Conservation (phyloP, 2,888 invertebrate genomes). For the Gastracanthus pulcherrimus region DNA sequence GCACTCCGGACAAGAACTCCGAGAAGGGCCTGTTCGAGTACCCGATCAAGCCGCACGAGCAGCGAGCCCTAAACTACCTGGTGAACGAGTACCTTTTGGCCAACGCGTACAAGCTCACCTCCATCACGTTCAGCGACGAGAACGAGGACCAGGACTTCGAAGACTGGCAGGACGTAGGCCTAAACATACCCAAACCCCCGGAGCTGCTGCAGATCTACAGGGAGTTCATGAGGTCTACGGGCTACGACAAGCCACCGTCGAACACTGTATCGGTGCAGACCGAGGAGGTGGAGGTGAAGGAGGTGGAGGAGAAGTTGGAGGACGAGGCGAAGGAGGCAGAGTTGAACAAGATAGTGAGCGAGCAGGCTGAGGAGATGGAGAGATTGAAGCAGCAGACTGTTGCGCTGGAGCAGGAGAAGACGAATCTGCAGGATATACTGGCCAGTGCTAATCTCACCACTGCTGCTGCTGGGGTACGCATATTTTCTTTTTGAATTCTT, state of each 20-base stretch:
- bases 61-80: slow-evolving; percentile 90
- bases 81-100: slow-evolving; percentile 91
- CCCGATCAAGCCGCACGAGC: slow-evolving; percentile 88
- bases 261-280: slow-evolving; percentile 75
- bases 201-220: slow-evolving; percentile 85
- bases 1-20: slow-evolving; percentile 77
- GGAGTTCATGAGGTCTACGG: slow-evolving; percentile 78
- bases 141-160: slow-evolving; percentile 95
- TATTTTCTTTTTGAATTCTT: neutral
- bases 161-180: slow-evolving; percentile 94
- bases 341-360: slow-evolving; percentile 64
- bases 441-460: slow-evolving; percentile 60
- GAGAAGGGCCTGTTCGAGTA: slow-evolving; percentile 75
- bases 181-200: slow-evolving; percentile 90
- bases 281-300: slow-evolving; percentile 59
- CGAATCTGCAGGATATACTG: slow-evolving; percentile 79
- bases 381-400: slow-evolving; percentile 80
- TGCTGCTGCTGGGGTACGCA: slow-evolving; percentile 62
- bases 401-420: slow-evolving; percentile 80
- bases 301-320: slow-evolving; percentile 18
- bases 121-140: slow-evolving; percentile 94
- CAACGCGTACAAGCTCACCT: slow-evolving; percentile 90
- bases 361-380: slow-evolving; percentile 77
- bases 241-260: slow-evolving; percentile 79
- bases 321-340: slow-evolving; percentile 60